A percentile compares a stretch with the other conserved stretches of the same genome.
These are phyloP conservation scores for Hipparchia semele DNA, from an alignment of 2,888 invertebrate species.

Conservation along the genomic window DNA sequence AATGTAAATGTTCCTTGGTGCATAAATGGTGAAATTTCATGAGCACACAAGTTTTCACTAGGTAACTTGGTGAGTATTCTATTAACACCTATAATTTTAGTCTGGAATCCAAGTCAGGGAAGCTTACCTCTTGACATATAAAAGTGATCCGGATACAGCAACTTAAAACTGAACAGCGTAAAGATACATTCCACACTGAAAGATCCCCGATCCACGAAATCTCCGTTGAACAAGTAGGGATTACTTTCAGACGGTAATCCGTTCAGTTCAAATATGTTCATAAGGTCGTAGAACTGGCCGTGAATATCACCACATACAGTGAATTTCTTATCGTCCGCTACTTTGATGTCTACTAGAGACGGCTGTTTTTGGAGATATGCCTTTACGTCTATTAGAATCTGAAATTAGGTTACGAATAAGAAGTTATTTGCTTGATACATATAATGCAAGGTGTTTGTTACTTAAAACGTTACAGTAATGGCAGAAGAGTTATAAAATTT, in stretches of 20 bases:
- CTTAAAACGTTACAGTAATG: too few species aligned
- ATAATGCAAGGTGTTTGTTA: too few species aligned
- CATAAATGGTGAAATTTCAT: too few species aligned
- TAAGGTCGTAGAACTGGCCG: conserved; percentile 98
- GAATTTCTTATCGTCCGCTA: conserved; percentile 94
- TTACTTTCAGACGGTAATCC: conserved; percentile 97
- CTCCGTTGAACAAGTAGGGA: conserved; percentile 99
- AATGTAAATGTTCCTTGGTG: too few species aligned
- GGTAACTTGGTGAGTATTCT: too few species aligned
- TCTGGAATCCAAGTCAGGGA: too few species aligned
- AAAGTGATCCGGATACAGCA: conserved; percentile 97
- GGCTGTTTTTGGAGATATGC: conserved; percentile 92
- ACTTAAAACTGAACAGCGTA: conserved; percentile 97
- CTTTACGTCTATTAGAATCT: conserved; percentile 97
- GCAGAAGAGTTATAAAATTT: too few species aligned
- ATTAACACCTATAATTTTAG: too few species aligned
- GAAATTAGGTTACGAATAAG: conserved; percentile 49
- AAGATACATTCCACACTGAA: conserved; percentile 99
- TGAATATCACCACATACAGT: conserved; percentile 99
- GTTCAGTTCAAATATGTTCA: conserved; percentile 98
- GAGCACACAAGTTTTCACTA: too few species aligned
- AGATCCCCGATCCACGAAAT: conserved; percentile 99
- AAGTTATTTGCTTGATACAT: too few species aligned
- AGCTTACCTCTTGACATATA: conserved; percentile 97
- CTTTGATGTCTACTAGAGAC: conserved; percentile 94